Evolutionary conservation across 2,113 vertebrate genomes (phyloP).

Genomic region (Turdus rufiventris): DNA sequence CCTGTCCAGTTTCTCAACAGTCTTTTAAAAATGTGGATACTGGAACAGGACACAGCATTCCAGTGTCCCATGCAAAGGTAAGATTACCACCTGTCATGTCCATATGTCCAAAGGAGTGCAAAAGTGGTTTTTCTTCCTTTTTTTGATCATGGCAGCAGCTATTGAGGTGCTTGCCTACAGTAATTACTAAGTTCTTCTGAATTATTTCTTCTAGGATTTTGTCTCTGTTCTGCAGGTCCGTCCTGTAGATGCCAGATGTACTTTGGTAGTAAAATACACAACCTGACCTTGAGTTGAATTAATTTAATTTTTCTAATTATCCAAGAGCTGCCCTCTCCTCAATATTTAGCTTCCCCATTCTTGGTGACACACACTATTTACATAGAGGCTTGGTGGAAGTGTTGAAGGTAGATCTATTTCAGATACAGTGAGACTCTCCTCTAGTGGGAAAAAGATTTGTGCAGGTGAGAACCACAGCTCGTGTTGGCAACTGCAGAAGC

Average conservation of each 20-base stretch:
- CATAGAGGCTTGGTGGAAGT: not conserved
- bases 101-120: not conserved
- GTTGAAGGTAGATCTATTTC: not conserved
- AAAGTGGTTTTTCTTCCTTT: not conserved
- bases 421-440: not conserved
- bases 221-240: not conserved
- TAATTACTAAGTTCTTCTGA: not conserved
- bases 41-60: not conserved
- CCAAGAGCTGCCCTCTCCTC: not conserved
- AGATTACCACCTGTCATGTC: accelerated
- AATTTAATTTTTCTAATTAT: not conserved
- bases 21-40: not conserved
- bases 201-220: not conserved
- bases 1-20: not conserved
- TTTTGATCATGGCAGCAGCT: not conserved
- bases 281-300: not conserved
- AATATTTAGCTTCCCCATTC: not conserved
- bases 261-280: not conserved
- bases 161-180: not conserved
- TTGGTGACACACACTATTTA: not conserved
- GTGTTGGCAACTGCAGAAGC: not conserved
- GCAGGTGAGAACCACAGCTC: not conserved
- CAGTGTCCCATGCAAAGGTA: not conserved
- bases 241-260: not conserved
- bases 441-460: not conserved